These are phyloP conservation scores for Timandra comae DNA, from an alignment of 2,888 invertebrate genomes.

Conservation along the genomic window DNA sequence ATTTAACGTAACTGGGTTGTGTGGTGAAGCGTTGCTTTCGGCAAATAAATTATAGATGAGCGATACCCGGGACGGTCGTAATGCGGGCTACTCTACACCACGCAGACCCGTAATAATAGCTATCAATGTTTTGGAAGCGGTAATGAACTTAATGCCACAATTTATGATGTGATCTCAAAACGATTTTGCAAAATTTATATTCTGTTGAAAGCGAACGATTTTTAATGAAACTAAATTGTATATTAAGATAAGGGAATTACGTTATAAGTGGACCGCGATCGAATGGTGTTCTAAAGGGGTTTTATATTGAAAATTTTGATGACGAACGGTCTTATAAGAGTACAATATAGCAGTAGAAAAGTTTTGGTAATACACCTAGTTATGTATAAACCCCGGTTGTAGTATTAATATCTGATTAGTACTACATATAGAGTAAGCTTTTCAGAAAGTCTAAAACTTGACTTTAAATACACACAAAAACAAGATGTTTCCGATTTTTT, in stretches of 20 bases:
- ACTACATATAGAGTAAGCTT: no score
- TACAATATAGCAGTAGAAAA: no score
- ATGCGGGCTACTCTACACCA: slow-evolving; percentile 16
- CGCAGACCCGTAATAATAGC: slow-evolving; percentile 1
- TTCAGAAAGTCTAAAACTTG: no score
- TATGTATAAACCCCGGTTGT: no score
- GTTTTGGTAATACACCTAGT: no score
- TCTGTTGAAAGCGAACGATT: slow-evolving; percentile 38
- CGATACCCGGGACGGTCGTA: no score
- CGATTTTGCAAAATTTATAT: slow-evolving; percentile 55
- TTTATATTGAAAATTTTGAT: no score
- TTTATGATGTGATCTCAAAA: slow-evolving; percentile 44
- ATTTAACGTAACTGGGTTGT: slow-evolving; percentile 24
- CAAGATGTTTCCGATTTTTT: no score
- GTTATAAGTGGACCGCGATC: slow-evolving; percentile 5
- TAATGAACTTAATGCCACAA: slow-evolving; percentile 25
- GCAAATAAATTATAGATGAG: slow-evolving; percentile 7
- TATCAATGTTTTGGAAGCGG: slow-evolving; percentile 17
- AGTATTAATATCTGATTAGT: no score
- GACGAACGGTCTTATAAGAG: no score
- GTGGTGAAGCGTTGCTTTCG: slow-evolving; percentile 13
- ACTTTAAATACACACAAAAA: no score
- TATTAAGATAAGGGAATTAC: slow-evolving; percentile 6
- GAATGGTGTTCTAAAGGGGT: neutral
- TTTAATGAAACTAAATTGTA: slow-evolving; percentile 33